Evolutionary conservation across 2,113 vertebrate genomes (phyloP).

Genomic region (Machaerirhynchus nigripectus): DNA sequence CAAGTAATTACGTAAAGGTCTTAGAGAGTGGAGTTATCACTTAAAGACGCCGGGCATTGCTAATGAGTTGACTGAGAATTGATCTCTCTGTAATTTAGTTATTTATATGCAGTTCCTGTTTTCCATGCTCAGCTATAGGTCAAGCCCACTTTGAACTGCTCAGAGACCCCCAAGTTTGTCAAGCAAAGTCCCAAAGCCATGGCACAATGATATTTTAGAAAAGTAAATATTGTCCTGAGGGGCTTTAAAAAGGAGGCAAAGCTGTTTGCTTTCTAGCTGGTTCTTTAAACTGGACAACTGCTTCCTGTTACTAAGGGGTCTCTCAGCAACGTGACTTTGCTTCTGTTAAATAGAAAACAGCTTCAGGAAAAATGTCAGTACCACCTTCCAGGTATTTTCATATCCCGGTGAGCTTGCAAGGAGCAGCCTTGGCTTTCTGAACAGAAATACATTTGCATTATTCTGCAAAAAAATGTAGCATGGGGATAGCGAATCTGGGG

Average conservation of each 20-base stretch:
- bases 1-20: slow-evolving; percentile 90
- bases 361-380: slow-evolving; percentile 53
- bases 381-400: slow-evolving; percentile 25
- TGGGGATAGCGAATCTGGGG: neutral
- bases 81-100: slow-evolving; percentile 95
- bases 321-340: slow-evolving; percentile 52
- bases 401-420: neutral
- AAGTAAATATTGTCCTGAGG: slow-evolving; percentile 95
- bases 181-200: slow-evolving; percentile 87
- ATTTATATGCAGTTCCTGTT: slow-evolving; percentile 90
- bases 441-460: neutral
- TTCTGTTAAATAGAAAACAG: slow-evolving; percentile 57
- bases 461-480: neutral
- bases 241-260: slow-evolving; percentile 82
- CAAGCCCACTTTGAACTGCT: slow-evolving; percentile 83
- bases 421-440: neutral
- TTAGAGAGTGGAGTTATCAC: slow-evolving; percentile 86
- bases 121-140: slow-evolving; percentile 82
- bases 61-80: slow-evolving; percentile 96
- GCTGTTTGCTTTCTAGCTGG: slow-evolving; percentile 87
- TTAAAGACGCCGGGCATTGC: slow-evolving; percentile 87
- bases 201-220: slow-evolving; percentile 96
- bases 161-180: slow-evolving; percentile 84
- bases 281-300: slow-evolving; percentile 72
- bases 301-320: slow-evolving; percentile 69